A percentile compares a stretch with the other conserved stretches of the same genome.
phyloP scores from a whole-genome alignment of 1,140 invertebrate genomes.

The Trichonephila inaurata region DNA sequence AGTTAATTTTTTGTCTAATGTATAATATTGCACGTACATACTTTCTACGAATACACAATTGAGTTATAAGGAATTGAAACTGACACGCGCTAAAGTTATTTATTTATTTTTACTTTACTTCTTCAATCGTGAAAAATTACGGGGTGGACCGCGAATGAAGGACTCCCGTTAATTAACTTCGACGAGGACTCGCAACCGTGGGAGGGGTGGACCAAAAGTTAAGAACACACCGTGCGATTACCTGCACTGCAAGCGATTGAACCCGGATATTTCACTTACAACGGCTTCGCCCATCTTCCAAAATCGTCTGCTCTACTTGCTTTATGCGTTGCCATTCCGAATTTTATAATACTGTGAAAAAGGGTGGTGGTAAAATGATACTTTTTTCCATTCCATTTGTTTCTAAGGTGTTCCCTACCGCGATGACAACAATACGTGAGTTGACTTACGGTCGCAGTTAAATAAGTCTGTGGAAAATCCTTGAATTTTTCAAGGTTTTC shows the following conservation, averaged over 20 bases:
- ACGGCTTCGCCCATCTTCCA: conserved; percentile 41
- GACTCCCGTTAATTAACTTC: conserved; percentile 63
- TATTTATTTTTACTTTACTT: not conserved
- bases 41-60: not conserved
- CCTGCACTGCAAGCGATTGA: conserved; percentile 39
- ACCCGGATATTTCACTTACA: conserved; percentile 65
- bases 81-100: not conserved
- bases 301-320: conserved; percentile 26
- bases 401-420: not conserved
- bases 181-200: conserved; percentile 36
- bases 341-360: conserved; percentile 29
- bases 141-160: conserved; percentile 46
- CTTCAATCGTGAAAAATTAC: conserved; percentile 29
- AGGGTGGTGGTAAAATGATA: conserved; percentile 14
- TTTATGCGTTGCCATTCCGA: conserved; percentile 23
- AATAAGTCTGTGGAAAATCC: not conserved
- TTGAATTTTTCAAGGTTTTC: conserved; percentile 12
- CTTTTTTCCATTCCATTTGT: conserved; percentile 4
- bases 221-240: conserved; percentile 44
- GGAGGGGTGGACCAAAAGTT: conserved; percentile 51
- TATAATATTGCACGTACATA: too few relatives aligned
- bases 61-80: not conserved
- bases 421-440: conserved; percentile 13
- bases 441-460: conserved; percentile 26
- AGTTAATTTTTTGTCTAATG: too few relatives aligned